Evolutionary conservation across 2,113 vertebrate genomes (phyloP), one percentile per base, ranked within the genome.

Genomic region (Pangasianodon gigas): DNA sequence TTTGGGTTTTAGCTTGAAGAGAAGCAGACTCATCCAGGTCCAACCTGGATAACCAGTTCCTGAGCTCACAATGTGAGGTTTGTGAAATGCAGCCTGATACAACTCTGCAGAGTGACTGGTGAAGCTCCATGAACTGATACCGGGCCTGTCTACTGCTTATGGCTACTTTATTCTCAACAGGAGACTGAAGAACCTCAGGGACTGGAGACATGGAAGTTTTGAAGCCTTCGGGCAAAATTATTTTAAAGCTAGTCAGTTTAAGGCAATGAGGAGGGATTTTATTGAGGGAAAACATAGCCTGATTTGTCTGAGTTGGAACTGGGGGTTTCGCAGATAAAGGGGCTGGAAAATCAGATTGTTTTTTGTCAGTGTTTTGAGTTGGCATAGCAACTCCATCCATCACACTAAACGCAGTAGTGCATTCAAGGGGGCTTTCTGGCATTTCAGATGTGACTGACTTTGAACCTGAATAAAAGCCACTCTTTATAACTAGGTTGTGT

Each of bases 61-160:
- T 88, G 1, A 94, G 94, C 19, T 96, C 93, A 29, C 92, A 91
- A 14, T 83, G 90, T 0, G 87, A 89, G 21, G 96, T 96, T 29
- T 91, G 90, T 0, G 94, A 95, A 89, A 98, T 97, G 0, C 93
- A 95, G 90, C 86, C 93, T 0, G 97, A 95, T 9, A 99, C 93
- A 0, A 96, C 90, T 0, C 95, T 93, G 26, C 97, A 97, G 41
- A 99, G 93, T 1, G 95, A 96, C 0, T 95, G 89, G 62, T 99
- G 98, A 89, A 99, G 92, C 46, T 95, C 94, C 21, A 94, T 90
- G 69, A 99, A 99, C 87, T 93, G 94, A 65, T 96, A 96, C 2
- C 94, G 94, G 0, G 92, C 80, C 0, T 93, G 94, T 51, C 32
- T 75, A 46, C n/a, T 24, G 1, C 26, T 90, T 8, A 37, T 67